These are phyloP conservation scores for Copsychus sechellarum DNA, from an alignment of 2,113 vertebrate species.

Conservation along the genomic window DNA sequence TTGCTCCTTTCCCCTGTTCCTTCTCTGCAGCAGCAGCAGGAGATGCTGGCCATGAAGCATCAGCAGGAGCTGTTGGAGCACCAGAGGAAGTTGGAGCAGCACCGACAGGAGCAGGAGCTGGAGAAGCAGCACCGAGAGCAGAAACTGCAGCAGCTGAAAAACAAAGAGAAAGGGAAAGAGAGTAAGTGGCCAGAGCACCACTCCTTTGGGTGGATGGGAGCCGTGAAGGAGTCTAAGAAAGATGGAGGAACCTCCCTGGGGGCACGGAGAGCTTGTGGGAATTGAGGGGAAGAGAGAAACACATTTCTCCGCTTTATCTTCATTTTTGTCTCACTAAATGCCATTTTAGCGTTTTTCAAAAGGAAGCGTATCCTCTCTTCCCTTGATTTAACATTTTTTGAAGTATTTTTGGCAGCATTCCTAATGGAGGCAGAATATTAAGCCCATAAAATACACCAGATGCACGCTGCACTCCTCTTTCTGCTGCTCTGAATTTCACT, in stretches of 20 bases:
- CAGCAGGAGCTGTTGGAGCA: conserved; percentile 97
- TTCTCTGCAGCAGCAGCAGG: conserved; percentile 89
- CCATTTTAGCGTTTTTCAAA: background rate
- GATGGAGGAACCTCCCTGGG: background rate
- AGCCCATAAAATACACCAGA: background rate
- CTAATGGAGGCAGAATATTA: conserved; percentile 23
- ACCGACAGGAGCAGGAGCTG: conserved; percentile 92
- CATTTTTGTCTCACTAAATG: background rate
- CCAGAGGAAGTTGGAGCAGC: conserved; percentile 93
- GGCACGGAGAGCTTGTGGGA: background rate
- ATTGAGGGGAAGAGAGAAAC: background rate
- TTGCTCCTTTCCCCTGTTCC: background rate
- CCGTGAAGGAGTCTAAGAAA: background rate
- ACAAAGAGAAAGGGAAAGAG: conserved; percentile 97
- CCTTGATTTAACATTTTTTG: conserved; percentile 32
- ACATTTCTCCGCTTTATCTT: background rate
- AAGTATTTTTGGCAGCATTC: conserved; percentile 35
- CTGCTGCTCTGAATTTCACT: background rate
- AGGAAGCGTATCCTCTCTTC: background rate
- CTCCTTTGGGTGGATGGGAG: background rate
- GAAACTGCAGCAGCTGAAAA: conserved; percentile 92
- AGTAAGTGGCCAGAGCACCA: conserved; percentile 79
- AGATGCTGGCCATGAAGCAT: conserved; percentile 93
- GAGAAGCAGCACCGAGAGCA: conserved; percentile 96
- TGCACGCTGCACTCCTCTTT: background rate